phyloP scores from a whole-genome alignment of 2,113 vertebrate species.

The Oreochromis spilurus region DNA sequence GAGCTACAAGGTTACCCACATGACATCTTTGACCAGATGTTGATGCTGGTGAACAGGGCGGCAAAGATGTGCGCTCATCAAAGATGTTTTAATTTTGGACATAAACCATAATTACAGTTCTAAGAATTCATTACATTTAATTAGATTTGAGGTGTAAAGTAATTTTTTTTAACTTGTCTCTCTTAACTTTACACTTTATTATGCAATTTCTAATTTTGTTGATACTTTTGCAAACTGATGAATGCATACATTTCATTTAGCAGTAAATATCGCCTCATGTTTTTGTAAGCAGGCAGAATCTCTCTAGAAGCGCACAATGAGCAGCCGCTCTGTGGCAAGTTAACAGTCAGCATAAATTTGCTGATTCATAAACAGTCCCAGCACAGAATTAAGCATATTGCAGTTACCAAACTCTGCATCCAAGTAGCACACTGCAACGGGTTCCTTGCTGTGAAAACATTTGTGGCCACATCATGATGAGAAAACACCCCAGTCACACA shows the following conservation, averaged over 20 bases:
- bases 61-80: background rate
- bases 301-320: background rate
- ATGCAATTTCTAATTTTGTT: background rate
- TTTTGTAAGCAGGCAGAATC: background rate
- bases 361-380: background rate
- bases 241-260: background rate
- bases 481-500: conserved; percentile 33
- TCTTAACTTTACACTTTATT: background rate
- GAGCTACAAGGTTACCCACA: background rate
- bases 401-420: background rate
- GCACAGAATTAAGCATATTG: rapidly evolving
- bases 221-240: background rate
- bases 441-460: background rate
- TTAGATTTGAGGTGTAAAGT: background rate
- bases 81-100: background rate
- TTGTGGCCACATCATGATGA: background rate
- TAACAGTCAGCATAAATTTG: background rate
- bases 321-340: background rate
- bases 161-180: background rate
- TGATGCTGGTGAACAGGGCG: background rate
- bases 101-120: background rate
- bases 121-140: background rate
- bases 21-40: conserved; percentile 11
- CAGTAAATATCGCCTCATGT: background rate
- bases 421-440: background rate